phyloP scores from a whole-genome alignment of 2,113 vertebrate genomes.

The Illadopsis cleaveri region DNA sequence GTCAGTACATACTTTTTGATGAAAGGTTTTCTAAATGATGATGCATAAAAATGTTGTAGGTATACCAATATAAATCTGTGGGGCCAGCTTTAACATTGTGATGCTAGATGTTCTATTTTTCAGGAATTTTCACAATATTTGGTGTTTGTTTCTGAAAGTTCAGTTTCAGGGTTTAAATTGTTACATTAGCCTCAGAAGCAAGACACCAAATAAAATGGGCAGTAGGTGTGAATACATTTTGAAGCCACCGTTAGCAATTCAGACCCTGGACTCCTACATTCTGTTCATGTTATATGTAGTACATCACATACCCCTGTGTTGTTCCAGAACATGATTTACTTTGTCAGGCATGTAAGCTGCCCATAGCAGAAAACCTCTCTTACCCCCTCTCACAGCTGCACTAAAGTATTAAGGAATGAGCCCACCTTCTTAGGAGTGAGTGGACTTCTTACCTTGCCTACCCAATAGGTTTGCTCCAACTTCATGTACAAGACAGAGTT shows the following conservation, averaged over 20 bases:
- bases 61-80: not conserved
- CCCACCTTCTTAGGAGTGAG: not conserved
- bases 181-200: not conserved
- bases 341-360: not conserved
- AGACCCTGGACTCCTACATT: not conserved
- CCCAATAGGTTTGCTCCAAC: not conserved
- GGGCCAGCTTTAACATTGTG: not conserved
- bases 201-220: not conserved
- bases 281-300: not conserved
- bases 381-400: not conserved
- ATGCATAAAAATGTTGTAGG: not conserved
- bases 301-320: not conserved
- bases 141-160: not conserved
- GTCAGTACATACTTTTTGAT: not conserved
- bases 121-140: conserved; percentile 17
- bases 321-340: not conserved
- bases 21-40: not conserved
- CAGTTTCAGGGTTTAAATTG: not conserved
- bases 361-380: not conserved
- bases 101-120: not conserved
- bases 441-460: not conserved
- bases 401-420: not conserved
- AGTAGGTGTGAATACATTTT: not conserved
- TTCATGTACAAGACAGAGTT: not conserved
- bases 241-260: not conserved